Conservation (phyloP, 2,888 invertebrate genomes). For the Netelia melanura region DNA sequence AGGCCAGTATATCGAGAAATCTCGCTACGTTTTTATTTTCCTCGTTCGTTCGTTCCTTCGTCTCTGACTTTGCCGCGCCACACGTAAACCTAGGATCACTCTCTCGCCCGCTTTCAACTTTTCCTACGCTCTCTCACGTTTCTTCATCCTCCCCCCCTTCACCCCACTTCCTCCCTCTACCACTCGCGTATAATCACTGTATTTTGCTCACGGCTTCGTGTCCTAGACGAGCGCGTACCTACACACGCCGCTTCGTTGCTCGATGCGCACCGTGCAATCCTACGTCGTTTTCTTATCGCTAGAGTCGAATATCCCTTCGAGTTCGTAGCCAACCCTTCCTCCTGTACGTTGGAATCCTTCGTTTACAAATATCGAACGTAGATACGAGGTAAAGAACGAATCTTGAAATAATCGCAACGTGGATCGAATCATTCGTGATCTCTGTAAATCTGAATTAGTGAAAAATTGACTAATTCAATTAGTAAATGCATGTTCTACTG, state of each 20-base stretch:
- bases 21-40: constrained; percentile 18
- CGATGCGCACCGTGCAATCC: constrained; percentile 42
- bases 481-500: too few species aligned
- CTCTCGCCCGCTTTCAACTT: constrained; percentile 51
- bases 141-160: constrained; percentile 38
- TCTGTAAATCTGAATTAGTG: too few species aligned
- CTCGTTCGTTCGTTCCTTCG: constrained; percentile 30
- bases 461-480: too few species aligned
- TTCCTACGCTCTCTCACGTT: constrained; percentile 47
- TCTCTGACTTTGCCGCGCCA: constrained; percentile 45
- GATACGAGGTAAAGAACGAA: too few species aligned
- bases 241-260: constrained; percentile 17
- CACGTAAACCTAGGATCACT: constrained; percentile 55
- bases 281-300: constrained; percentile 44
- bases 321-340: neutral
- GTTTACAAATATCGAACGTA: too few species aligned
- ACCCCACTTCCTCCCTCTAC: constrained; percentile 49
- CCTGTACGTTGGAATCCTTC: too few species aligned
- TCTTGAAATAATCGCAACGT: too few species aligned
- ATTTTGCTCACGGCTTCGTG: constrained; percentile 55
- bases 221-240: constrained; percentile 28
- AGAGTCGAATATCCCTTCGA: constrained; percentile 22
- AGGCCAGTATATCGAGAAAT: constrained; percentile 54
- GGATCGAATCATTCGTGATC: too few species aligned
- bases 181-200: constrained; percentile 61